Percentiles rank a stretch among this genome's conserved stretches.
These are phyloP conservation scores for Heliconius hermathena DNA, from an alignment of 1,140 invertebrate genomes.

Conservation along the genomic window DNA sequence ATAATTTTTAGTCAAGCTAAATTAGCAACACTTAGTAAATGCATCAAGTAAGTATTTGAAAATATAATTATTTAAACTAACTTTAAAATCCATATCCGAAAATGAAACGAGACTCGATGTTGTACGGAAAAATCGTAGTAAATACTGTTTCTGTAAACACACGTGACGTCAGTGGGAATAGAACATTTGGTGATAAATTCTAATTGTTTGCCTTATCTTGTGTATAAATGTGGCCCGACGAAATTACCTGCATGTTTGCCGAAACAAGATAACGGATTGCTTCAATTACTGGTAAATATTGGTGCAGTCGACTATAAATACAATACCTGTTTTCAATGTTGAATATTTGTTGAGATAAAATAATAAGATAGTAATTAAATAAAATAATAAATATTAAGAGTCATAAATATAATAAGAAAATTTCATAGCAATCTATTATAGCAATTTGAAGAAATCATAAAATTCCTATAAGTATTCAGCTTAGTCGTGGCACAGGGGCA, in stretches of 20 bases:
- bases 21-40: too few species aligned
- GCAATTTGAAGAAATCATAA: too few species aligned
- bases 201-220: slow-evolving; percentile 50
- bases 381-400: too few species aligned
- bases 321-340: neutral
- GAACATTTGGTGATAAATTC: slow-evolving; percentile 55
- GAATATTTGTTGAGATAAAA: neutral
- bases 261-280: slow-evolving; percentile 43
- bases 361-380: too few species aligned
- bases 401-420: too few species aligned
- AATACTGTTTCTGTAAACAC: slow-evolving; percentile 25
- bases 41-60: neutral
- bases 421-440: too few species aligned
- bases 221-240: slow-evolving; percentile 48
- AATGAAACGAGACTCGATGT: neutral
- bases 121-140: slow-evolving; percentile 1
- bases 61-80: neutral
- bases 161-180: slow-evolving; percentile 46
- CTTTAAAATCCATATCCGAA: neutral
- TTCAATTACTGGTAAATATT: neutral
- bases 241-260: slow-evolving; percentile 54
- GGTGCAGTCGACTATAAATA: neutral
- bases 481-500: too few species aligned
- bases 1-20: too few species aligned
- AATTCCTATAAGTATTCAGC: too few species aligned